Percentiles rank a stretch among this genome's conserved stretches.
These are phyloP conservation scores for Cremastinae sp. DNA, from an alignment of 2,888 invertebrate genomes.

Conservation along the genomic window DNA sequence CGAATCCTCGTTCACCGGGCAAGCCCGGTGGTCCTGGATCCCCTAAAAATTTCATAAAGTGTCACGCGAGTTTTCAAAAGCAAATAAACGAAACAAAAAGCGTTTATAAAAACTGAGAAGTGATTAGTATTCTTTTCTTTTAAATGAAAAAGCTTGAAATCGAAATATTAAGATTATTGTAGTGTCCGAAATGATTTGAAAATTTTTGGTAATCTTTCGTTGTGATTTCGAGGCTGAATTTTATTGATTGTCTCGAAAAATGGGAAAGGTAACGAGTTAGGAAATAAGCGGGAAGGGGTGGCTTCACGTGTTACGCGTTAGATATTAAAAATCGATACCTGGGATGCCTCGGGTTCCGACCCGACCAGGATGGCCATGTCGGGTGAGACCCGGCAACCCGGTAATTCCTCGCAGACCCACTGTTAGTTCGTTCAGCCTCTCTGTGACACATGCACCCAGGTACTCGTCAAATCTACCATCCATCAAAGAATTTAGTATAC, in stretches of 20 bases:
- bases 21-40: slow-evolving; percentile 86
- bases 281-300: not conserved
- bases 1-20: slow-evolving; percentile 85
- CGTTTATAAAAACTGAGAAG: too few species aligned
- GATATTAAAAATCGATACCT: slow-evolving; percentile 77
- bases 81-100: not conserved
- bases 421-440: slow-evolving; percentile 83
- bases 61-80: too few species aligned
- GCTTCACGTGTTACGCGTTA: slow-evolving; percentile 4
- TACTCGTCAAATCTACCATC: slow-evolving; percentile 66
- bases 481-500: slow-evolving; percentile 55
- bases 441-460: slow-evolving; percentile 79
- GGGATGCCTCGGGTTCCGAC: slow-evolving; percentile 83
- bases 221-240: too few species aligned
- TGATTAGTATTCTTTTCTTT: too few species aligned
- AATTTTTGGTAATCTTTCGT: too few species aligned
- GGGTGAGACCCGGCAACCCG: slow-evolving; percentile 84
- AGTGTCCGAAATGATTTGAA: too few species aligned
- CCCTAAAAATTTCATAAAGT: slow-evolving; percentile 80
- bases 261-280: slow-evolving; percentile 1
- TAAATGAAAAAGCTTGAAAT: too few species aligned
- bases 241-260: slow-evolving; percentile 6
- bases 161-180: too few species aligned
- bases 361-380: slow-evolving; percentile 82
- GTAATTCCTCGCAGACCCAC: slow-evolving; percentile 85